phyloP scores from a whole-genome alignment of 2,113 vertebrate species.

The Solea senegalensis region DNA sequence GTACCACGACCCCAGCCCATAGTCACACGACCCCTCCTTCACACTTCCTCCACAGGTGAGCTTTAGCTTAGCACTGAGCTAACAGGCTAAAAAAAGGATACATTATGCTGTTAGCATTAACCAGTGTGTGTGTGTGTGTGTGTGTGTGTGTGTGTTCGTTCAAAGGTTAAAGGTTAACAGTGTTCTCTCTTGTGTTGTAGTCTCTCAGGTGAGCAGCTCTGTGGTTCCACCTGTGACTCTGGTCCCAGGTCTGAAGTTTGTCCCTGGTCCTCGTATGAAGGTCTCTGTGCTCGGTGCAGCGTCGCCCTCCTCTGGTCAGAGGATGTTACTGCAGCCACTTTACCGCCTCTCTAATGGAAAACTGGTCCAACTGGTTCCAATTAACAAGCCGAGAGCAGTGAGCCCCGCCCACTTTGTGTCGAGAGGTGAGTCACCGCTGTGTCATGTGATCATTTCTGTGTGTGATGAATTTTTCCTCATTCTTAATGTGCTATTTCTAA shows the following conservation, averaged over 20 bases:
- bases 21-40: neutral
- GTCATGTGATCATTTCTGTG: too few species aligned
- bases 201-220: neutral
- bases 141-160: too few species aligned
- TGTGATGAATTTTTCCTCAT: neutral
- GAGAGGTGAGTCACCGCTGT: conserved; percentile 74
- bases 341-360: conserved; percentile 44
- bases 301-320: conserved; percentile 75
- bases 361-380: conserved; percentile 88
- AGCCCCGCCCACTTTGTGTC: conserved; percentile 72
- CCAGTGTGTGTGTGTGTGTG: too few species aligned
- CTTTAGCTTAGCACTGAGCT: too few species aligned
- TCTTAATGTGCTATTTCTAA: neutral
- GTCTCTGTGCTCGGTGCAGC: conserved; percentile 41
- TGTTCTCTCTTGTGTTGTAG: conserved; percentile 25
- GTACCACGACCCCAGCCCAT: neutral
- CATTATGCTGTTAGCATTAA: too few species aligned
- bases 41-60: conserved; percentile 14
- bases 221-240: neutral
- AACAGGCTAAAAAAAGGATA: too few species aligned
- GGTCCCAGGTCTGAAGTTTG: neutral
- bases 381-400: conserved; percentile 83
- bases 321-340: conserved; percentile 86
- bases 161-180: too few species aligned
- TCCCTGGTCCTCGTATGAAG: conserved; percentile 47